phyloP scores from a whole-genome alignment of 1,140 invertebrate species.

The Doryteuthis pealeii region DNA sequence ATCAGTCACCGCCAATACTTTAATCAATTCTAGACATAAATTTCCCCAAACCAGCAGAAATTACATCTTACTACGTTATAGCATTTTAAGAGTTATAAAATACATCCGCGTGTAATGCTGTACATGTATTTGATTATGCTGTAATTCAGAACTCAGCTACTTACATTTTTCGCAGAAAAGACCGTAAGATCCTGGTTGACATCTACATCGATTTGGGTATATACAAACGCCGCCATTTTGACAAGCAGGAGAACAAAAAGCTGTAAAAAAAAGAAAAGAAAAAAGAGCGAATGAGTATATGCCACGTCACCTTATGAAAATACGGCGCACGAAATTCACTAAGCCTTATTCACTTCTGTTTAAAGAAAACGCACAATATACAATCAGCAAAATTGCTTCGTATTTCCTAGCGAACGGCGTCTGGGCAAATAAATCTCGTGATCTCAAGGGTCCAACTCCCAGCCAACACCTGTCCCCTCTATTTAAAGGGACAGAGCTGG shows the following conservation, averaged over 20 bases:
- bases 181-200: constrained; percentile 32
- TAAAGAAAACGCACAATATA: neutral
- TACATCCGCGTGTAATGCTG: no score
- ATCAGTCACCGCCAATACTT: no score
- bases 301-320: neutral
- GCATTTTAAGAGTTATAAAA: no score
- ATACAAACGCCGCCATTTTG: constrained; percentile 44
- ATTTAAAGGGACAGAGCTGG: no score
- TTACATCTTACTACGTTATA: no score
- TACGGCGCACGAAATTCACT: neutral
- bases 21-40: no score
- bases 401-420: neutral
- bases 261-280: constrained; percentile 30
- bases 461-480: no score
- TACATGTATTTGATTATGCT: no score
- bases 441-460: no score
- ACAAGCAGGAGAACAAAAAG: constrained; percentile 36
- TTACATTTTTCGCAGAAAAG: constrained; percentile 43
- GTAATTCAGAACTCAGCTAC: no score
- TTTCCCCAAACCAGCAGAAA: no score
- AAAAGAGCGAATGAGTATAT: neutral
- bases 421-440: neutral
- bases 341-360: neutral
- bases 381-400: neutral
- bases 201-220: constrained; percentile 34